Base-by-base conservation (phyloP, 1,140 invertebrate species). In the Zaprionus vittiger region DNA sequence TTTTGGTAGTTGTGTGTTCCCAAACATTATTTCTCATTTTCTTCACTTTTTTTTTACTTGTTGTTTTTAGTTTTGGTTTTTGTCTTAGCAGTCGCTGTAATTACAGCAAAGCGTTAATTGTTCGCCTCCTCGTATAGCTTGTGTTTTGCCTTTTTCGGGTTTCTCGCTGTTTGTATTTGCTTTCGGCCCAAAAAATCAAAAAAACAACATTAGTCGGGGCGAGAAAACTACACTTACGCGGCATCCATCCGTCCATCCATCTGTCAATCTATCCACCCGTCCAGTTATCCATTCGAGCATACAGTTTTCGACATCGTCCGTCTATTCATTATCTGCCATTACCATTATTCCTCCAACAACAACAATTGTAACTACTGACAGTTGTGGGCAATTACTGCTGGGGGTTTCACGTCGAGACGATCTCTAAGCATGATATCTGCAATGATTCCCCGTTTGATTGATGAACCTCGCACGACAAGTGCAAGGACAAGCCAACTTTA, bases 221-320 rank as follows among this genome's bases (percentile, higher is more conserved):
- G 84, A 90, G 84, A 86, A 81, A 89, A 90, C 84, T 89, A 89
- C 85, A 90, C 84, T 90, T 89, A 87, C 83, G 83, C 83, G 68
- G 76, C 60, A 47, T 57, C 56, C 26, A 34, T 37, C 56, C 56
- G 20, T 17, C 12, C 1, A 57, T 26, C n/a, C 17, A 54, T 15
- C 47, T 22, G 20, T 22, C 20, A 7, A 55, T 34, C 44, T 14
- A 41, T 20, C 41, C 14, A 49, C 0, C 22, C 22, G 11, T 55
- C 7, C 5, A 65, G 12, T 14, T 17, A 55, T 54, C 26, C 20
- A 54, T 52, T 26, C 37, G 22, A 17, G 22, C 59, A 63, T 31
- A 34, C 34, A 55, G 34, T 28, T 59, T 56, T 72, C 49, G 63
- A 67, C 63, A 61, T 69, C 44, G 38, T 38, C 54, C 64, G 22